Conservation (phyloP, 2,888 invertebrate species). For the Carpatolechia fugitivella region DNA sequence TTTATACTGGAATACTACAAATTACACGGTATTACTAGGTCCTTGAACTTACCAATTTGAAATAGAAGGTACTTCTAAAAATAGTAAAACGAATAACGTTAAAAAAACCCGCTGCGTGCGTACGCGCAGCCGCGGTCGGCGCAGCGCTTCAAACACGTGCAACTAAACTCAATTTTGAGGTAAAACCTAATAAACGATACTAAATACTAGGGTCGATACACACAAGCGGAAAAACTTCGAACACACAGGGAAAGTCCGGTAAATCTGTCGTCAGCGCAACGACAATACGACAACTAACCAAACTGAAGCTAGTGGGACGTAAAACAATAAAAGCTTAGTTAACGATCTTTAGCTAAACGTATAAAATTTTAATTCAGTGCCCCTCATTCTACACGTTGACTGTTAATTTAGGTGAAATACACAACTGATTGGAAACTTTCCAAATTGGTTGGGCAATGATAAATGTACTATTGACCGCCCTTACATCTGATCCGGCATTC, state of each 20-base stretch:
- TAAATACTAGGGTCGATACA: background rate
- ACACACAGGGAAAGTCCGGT: background rate
- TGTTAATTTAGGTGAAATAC: conserved; percentile 20
- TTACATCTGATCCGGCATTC: conserved; percentile 42
- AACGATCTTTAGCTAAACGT: background rate
- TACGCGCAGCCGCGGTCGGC: conserved; percentile 21
- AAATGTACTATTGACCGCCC: conserved; percentile 45
- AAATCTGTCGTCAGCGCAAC: background rate
- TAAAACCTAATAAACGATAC: conserved; percentile 23
- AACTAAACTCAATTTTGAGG: conserved; percentile 34
- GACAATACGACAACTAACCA: background rate
- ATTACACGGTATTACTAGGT: conserved; percentile 8
- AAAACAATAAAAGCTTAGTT: conserved; percentile 7
- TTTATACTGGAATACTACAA: background rate
- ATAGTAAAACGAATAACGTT: conserved; percentile 15
- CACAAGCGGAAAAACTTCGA: background rate
- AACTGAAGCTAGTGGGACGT: background rate
- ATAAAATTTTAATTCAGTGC: conserved; percentile 4
- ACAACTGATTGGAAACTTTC: conserved; percentile 55
- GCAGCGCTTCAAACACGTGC: conserved; percentile 28
- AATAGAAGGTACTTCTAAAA: conserved; percentile 11
- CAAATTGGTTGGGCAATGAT: conserved; percentile 57
- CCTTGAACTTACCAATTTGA: conserved; percentile 17
- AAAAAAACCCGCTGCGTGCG: conserved; percentile 24
- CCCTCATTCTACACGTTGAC: conserved; percentile 6